phyloP scores from a whole-genome alignment of 1,140 invertebrate genomes.

The Aphis gossypii region DNA sequence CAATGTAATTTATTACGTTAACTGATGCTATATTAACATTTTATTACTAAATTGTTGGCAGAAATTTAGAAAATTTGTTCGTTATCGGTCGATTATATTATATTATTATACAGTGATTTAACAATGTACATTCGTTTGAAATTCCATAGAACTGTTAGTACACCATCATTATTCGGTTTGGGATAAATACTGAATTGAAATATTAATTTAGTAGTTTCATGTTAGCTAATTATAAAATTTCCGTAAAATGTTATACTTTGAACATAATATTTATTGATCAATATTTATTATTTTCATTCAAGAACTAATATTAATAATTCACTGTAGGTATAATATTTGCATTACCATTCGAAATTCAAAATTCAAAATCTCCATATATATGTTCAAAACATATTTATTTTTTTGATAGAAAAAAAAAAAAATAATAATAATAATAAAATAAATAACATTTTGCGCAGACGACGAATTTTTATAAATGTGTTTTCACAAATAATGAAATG shows the following conservation, averaged over 20 bases:
- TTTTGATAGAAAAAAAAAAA: neutral
- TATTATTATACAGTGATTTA: neutral
- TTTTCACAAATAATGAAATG: slow-evolving; percentile 19
- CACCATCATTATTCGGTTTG: neutral
- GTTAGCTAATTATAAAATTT: neutral
- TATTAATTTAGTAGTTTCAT: neutral
- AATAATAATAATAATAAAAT: neutral
- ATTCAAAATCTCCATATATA: neutral
- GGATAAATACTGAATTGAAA: neutral
- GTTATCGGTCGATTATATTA: neutral
- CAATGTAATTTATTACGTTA: neutral
- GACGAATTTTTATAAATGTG: neutral
- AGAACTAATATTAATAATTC: neutral
- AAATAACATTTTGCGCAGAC: neutral
- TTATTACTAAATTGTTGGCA: neutral
- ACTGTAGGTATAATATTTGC: neutral
- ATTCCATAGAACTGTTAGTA: neutral
- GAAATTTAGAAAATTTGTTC: neutral
- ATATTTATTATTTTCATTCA: neutral
- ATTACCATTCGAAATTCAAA: neutral
- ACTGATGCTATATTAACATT: neutral
- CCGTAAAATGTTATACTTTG: neutral
- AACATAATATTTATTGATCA: neutral
- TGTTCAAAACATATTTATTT: neutral
- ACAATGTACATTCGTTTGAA: neutral